Percentiles rank a stretch among this genome's conserved stretches.
Evolutionary conservation across 2,797 vertebrate species (phyloP).

Genomic region (Sebastes kiyomatsui): DNA sequence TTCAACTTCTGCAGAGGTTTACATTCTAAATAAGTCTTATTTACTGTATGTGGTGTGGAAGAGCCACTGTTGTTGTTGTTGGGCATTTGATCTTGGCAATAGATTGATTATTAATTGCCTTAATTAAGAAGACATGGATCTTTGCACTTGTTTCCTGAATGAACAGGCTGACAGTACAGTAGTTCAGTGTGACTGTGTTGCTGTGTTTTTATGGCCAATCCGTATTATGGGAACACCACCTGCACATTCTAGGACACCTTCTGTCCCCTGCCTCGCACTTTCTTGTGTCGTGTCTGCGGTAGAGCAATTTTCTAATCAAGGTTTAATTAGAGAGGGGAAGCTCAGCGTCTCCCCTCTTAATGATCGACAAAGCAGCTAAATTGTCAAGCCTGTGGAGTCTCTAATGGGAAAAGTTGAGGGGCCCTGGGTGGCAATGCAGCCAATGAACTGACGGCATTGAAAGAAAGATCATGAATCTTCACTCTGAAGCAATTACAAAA

Average conservation of each 20-base stretch:
- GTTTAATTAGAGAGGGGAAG: slow-evolving; percentile 75
- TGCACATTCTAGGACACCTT: slow-evolving; percentile 30
- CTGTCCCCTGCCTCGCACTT: slow-evolving; percentile 18
- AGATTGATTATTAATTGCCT: background rate
- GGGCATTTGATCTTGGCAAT: background rate
- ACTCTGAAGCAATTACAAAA: slow-evolving; percentile 67
- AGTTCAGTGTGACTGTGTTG: background rate
- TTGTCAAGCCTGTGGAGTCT: slow-evolving; percentile 64
- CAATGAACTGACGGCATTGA: slow-evolving; percentile 43
- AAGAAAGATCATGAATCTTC: slow-evolving; percentile 57
- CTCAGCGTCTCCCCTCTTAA: slow-evolving; percentile 50
- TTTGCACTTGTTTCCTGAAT: background rate
- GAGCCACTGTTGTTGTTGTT: background rate
- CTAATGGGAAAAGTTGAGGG: slow-evolving; percentile 62
- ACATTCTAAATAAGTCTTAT: background rate
- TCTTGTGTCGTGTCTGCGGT: slow-evolving; percentile 42
- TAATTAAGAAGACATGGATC: background rate
- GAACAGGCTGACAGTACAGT: background rate
- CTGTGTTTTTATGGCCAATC: background rate
- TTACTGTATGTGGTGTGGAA: background rate
- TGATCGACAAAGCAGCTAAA: slow-evolving; percentile 70
- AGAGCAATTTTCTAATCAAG: slow-evolving; percentile 74
- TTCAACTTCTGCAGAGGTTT: background rate
- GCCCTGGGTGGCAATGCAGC: slow-evolving; percentile 49
- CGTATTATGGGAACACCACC: slow-evolving; percentile 21